phyloP scores from a whole-genome alignment of 2,113 vertebrate species.

The Epinephelus cyanopodus region DNA sequence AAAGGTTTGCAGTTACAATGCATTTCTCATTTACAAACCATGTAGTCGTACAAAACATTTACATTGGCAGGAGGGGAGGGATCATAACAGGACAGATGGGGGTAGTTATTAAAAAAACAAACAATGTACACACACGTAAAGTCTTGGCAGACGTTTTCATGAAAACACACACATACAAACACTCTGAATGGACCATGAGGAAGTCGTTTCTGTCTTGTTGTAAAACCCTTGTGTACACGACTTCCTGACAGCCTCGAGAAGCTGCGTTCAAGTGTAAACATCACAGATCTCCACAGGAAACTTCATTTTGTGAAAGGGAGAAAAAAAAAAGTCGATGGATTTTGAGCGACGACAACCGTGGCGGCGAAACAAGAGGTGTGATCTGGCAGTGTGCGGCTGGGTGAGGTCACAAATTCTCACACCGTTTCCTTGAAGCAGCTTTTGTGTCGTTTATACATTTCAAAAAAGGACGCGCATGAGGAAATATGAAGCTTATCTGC shows the following conservation, averaged over 20 bases:
- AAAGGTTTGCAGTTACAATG: slow-evolving; percentile 69
- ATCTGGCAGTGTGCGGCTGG: slow-evolving; percentile 66
- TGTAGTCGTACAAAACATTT: slow-evolving; percentile 82
- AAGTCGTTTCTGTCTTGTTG: slow-evolving; percentile 7
- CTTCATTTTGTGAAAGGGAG: slow-evolving; percentile 4
- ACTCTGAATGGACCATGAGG: background rate
- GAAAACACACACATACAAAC: slow-evolving; percentile 13
- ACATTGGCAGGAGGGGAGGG: slow-evolving; percentile 55
- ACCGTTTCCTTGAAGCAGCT: slow-evolving; percentile 52
- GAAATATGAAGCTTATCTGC: slow-evolving; percentile 33
- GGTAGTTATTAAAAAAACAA: slow-evolving; percentile 2
- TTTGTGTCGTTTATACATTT: slow-evolving; percentile 31
- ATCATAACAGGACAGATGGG: slow-evolving; percentile 29
- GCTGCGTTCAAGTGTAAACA: slow-evolving; percentile 32
- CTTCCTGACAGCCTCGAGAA: background rate
- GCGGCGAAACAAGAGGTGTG: slow-evolving; percentile 21
- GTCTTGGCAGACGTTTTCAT: slow-evolving; percentile 24
- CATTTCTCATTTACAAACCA: slow-evolving; percentile 81
- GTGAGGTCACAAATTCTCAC: slow-evolving; percentile 69
- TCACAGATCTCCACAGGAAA: slow-evolving; percentile 7
- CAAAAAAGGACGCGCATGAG: background rate
- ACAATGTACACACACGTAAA: slow-evolving; percentile 11
- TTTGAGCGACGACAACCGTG: background rate
- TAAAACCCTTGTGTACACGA: background rate
- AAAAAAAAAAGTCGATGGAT: background rate